phyloP scores from a whole-genome alignment of 2,888 invertebrate genomes.

The Patella pellucida region DNA sequence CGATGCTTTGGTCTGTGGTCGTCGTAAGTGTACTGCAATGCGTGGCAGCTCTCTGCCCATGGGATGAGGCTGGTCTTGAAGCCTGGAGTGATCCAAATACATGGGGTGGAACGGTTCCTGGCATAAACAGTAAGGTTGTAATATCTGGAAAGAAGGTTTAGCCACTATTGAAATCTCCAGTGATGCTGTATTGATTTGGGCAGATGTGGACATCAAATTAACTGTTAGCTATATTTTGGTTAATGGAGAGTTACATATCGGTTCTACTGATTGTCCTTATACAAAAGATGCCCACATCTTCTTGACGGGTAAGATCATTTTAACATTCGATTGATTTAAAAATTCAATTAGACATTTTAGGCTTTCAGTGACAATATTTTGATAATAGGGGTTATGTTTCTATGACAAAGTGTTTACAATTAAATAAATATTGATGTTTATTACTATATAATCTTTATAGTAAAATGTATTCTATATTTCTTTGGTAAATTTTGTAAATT shows the following conservation, averaged over 20 bases:
- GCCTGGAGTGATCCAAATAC: slow-evolving; percentile 21
- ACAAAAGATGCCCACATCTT: slow-evolving; percentile 30
- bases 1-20: no score
- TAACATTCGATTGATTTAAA: no score
- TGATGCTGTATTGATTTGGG: slow-evolving; percentile 35
- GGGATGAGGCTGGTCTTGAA: slow-evolving; percentile 18
- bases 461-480: no score
- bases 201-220: slow-evolving; percentile 29
- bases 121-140: background rate
- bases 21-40: no score
- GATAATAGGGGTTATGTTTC: no score
- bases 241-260: slow-evolving; percentile 39
- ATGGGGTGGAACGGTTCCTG: slow-evolving; percentile 21
- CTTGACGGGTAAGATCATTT: slow-evolving; percentile 31
- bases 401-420: no score
- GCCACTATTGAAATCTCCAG: slow-evolving; percentile 26
- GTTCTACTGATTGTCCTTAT: slow-evolving; percentile 36
- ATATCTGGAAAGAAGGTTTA: slow-evolving; percentile 24
- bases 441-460: no score
- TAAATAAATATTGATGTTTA: no score
- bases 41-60: slow-evolving; percentile 16
- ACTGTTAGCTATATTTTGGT: slow-evolving; percentile 35
- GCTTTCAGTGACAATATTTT: no score
- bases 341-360: no score
- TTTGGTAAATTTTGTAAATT: no score